Percentiles rank a stretch among this genome's conserved stretches.
Conservation (phyloP, 2,888 invertebrate species). For the Sturmia bella region DNA sequence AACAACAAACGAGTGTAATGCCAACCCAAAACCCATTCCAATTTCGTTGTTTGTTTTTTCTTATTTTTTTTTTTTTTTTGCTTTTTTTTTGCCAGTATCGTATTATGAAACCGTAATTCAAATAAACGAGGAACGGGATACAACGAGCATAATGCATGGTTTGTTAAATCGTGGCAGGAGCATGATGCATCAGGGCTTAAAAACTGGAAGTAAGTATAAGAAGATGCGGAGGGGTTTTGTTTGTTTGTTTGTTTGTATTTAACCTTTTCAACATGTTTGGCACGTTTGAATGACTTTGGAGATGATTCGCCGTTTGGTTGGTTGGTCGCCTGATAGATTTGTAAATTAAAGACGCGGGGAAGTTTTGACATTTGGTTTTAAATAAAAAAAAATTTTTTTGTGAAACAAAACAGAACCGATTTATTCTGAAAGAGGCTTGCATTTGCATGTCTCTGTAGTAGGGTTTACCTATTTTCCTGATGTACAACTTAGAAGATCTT, state of each 20-base stretch:
- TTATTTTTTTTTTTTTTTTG: too few species aligned
- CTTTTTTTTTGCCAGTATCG: neutral
- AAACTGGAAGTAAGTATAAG: slow-evolving; percentile 23
- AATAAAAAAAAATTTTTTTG: slow-evolving; percentile 46
- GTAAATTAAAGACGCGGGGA: slow-evolving; percentile 47
- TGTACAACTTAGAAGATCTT: neutral
- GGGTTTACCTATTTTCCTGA: neutral
- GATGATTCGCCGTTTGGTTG: slow-evolving; percentile 10
- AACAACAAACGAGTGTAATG: slow-evolving; percentile 62
- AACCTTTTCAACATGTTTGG: slow-evolving; percentile 58
- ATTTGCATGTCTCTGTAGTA: too few species aligned
- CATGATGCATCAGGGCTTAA: slow-evolving; percentile 54
- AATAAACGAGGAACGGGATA: slow-evolving; percentile 8
- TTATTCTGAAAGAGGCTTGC: slow-evolving; percentile 17
- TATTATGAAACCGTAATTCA: slow-evolving; percentile 18
- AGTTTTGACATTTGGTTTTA: slow-evolving; percentile 62
- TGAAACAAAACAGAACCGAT: slow-evolving; percentile 23
- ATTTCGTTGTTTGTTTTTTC: slow-evolving; percentile 1
- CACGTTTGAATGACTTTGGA: slow-evolving; percentile 42
- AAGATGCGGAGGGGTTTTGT: slow-evolving; percentile 42
- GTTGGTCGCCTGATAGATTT: slow-evolving; percentile 62
- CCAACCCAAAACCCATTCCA: slow-evolving; percentile 47
- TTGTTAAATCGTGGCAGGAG: slow-evolving; percentile 68
- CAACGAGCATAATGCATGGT: slow-evolving; percentile 58
- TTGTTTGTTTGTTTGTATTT: slow-evolving; percentile 14